phyloP scores from a whole-genome alignment of 2,113 vertebrate genomes.

The Aptenodytes patagonicus region DNA sequence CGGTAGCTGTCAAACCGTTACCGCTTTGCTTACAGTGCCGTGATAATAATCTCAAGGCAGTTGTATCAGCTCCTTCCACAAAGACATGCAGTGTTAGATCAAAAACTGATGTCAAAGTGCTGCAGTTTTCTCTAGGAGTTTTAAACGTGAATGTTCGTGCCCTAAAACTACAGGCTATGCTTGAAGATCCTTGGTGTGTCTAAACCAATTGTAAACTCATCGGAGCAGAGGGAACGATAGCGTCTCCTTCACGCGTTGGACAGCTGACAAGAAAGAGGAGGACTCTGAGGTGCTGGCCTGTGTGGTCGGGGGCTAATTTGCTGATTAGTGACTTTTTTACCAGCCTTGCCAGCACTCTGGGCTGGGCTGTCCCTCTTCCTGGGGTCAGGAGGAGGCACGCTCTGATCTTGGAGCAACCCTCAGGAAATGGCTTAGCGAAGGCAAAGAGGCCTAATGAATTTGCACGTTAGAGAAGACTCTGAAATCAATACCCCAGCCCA shows the following conservation, averaged over 20 bases:
- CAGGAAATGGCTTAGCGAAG: conserved; percentile 55
- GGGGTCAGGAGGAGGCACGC: conserved; percentile 5
- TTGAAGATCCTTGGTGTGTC: not conserved
- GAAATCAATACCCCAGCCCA: conserved; percentile 53
- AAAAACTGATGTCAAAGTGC: not conserved
- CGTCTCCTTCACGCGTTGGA: rapidly evolving
- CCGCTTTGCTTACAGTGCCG: not conserved
- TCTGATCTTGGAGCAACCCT: conserved; percentile 61
- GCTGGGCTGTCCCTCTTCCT: conserved; percentile 40
- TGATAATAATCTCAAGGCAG: not conserved
- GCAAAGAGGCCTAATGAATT: conserved; percentile 53
- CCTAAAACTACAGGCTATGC: not conserved
- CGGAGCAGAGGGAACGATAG: rapidly evolving
- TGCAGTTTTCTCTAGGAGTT: not conserved
- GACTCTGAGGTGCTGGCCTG: not conserved
- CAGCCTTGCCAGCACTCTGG: conserved; percentile 7
- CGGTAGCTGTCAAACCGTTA: not conserved
- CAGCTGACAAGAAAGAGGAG: not conserved
- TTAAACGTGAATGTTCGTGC: not conserved
- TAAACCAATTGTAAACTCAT: not conserved
- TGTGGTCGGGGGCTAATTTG: not conserved
- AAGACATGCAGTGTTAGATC: not conserved
- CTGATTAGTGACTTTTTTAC: conserved; percentile 5
- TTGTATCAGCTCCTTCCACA: not conserved
- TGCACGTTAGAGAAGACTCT: conserved; percentile 65